These are phyloP conservation scores for Sycophila sp. DNA, from an alignment of 1,140 invertebrate genomes.

Conservation along the genomic window DNA sequence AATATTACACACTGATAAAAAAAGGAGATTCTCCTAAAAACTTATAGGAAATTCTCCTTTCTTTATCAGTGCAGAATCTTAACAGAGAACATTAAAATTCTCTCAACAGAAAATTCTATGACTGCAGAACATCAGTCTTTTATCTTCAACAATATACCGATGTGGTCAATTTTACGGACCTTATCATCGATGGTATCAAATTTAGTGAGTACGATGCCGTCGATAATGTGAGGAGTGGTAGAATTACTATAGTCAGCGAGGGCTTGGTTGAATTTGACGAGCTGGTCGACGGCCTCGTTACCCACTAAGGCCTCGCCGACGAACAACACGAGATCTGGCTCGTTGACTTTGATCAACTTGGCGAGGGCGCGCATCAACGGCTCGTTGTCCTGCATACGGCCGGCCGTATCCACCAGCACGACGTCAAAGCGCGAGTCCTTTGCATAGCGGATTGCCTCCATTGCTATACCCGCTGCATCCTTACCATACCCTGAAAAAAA, in stretches of 20 bases:
- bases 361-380: slow-evolving; percentile 96
- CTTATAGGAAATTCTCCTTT: too few species aligned
- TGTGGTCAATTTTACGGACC: too few species aligned
- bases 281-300: slow-evolving; percentile 99
- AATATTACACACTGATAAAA: too few species aligned
- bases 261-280: slow-evolving; percentile 98
- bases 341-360: slow-evolving; percentile 89
- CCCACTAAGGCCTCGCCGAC: slow-evolving; percentile 99
- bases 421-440: slow-evolving; percentile 86
- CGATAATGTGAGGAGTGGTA: slow-evolving; percentile 90
- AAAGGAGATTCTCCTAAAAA: too few species aligned
- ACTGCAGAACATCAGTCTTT: too few species aligned
- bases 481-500: slow-evolving; percentile 82
- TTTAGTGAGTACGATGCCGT: slow-evolving; percentile 98
- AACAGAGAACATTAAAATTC: too few species aligned
- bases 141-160: too few species aligned
- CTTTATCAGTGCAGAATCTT: too few species aligned
- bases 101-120: too few species aligned
- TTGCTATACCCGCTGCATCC: slow-evolving; percentile 97
- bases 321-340: slow-evolving; percentile 97
- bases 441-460: slow-evolving; percentile 93
- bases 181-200: slow-evolving; percentile 99
- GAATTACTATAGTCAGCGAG: slow-evolving; percentile 88
- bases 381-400: slow-evolving; percentile 99
- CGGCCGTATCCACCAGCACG: slow-evolving; percentile 97